A percentile compares a stretch with the other conserved stretches of the same genome.
Evolutionary conservation across 2,797 vertebrate species (phyloP).

Genomic region (Spheniscus humboldti): DNA sequence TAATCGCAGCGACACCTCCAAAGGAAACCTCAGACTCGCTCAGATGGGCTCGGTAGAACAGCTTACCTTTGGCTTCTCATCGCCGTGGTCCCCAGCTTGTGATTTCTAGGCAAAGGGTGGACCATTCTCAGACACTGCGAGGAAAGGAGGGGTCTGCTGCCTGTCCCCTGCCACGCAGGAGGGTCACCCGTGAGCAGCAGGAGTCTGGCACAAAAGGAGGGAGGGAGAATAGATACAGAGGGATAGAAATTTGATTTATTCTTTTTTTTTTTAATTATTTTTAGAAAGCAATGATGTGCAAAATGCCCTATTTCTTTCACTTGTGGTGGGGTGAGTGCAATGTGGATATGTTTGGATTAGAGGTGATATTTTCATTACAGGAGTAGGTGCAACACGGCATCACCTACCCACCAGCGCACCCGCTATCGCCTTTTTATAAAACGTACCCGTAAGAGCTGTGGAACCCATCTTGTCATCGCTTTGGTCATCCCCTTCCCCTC

Average conservation of each 20-base stretch:
- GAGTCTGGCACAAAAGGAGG: not conserved
- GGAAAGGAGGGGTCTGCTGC: not conserved
- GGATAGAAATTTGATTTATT: not conserved
- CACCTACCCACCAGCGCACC: not conserved
- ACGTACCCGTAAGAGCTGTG: rapidly evolving
- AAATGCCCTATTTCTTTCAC: not conserved
- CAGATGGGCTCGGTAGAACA: not conserved
- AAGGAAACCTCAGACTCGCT: not conserved
- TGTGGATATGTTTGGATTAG: not conserved
- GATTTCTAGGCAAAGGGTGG: not conserved
- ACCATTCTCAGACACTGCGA: not conserved
- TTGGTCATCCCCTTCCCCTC: not conserved
- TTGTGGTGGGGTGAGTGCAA: rapidly evolving
- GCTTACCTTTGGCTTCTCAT: not conserved
- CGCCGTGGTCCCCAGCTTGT: not conserved
- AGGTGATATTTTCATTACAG: not conserved
- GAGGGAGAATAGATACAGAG: not conserved
- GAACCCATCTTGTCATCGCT: rapidly evolving
- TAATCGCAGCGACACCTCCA: conserved; percentile 71
- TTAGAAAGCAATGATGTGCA: rapidly evolving
- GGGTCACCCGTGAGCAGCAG: not conserved
- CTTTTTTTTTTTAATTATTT: not conserved
- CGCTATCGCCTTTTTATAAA: not conserved
- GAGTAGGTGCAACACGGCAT: not conserved
- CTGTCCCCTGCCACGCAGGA: not conserved